Conservation (phyloP, 2,113 vertebrate species). For the Sceloporus undulatus region DNA sequence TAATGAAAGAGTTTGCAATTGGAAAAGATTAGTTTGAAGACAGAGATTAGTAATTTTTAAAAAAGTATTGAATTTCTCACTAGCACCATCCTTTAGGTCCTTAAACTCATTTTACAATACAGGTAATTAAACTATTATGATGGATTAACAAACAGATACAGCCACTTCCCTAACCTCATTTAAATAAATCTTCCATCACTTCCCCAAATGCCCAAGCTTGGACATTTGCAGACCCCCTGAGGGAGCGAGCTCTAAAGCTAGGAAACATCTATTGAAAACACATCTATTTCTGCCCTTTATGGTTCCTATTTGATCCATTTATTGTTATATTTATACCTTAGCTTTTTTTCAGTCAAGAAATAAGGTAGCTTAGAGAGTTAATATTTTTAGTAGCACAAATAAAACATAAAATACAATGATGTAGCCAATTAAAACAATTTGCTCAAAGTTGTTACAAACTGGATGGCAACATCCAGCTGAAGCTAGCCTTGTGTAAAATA, state of each 20-base stretch:
- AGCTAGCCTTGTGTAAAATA: not conserved
- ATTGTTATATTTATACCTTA: not conserved
- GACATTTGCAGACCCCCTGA: not conserved
- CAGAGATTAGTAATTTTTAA: not conserved
- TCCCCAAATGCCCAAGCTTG: not conserved
- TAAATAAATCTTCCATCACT: conserved; percentile 5
- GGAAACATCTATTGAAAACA: not conserved
- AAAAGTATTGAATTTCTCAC: not conserved
- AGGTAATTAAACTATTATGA: not conserved
- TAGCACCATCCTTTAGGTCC: not conserved
- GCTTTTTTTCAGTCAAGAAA: not conserved
- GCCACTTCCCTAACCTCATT: not conserved
- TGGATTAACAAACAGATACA: not conserved
- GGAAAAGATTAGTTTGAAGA: not conserved
- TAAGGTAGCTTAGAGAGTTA: not conserved
- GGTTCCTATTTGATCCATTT: not conserved
- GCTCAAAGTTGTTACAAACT: not conserved
- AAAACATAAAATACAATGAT: not conserved
- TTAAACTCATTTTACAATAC: conserved; percentile 1
- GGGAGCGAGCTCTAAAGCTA: not conserved
- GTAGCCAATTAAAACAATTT: not conserved
- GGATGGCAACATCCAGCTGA: not conserved
- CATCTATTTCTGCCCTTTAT: not conserved
- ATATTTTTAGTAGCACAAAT: not conserved
- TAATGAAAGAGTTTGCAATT: conserved; percentile 8